phyloP scores from a whole-genome alignment of 2,797 vertebrate genomes.

The Syndactyla subalaris region DNA sequence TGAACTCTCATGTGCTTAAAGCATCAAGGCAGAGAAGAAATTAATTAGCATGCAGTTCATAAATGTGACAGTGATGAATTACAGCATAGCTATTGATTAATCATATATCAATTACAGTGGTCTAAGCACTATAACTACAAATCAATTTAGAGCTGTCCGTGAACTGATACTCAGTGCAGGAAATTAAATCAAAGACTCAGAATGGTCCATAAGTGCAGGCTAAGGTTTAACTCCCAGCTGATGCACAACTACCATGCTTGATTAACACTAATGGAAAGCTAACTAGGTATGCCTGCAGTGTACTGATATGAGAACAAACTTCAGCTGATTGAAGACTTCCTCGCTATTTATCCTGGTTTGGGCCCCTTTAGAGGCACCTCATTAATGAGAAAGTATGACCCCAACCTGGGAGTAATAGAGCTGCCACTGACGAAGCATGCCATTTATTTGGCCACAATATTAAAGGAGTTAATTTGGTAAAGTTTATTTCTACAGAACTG shows the following conservation, averaged over 20 bases:
- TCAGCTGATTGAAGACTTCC: conserved; percentile 30
- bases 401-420: neutral
- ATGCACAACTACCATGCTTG: neutral
- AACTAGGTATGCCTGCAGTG: conserved; percentile 37
- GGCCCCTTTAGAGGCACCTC: neutral
- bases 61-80: conserved; percentile 43
- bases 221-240: conserved; percentile 34
- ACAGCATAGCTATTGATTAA: conserved; percentile 37
- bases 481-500: neutral
- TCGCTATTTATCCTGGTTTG: conserved; percentile 7
- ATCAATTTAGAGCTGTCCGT: neutral
- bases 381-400: neutral
- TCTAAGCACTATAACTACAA: neutral
- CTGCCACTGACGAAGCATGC: neutral
- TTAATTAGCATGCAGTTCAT: conserved; percentile 56
- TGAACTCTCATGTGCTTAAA: neutral
- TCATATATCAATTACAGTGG: conserved; percentile 22
- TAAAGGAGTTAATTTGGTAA: neutral
- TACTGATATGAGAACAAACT: conserved; percentile 43
- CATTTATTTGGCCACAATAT: neutral
- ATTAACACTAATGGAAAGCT: conserved; percentile 51
- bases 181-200: conserved; percentile 30
- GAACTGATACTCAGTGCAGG: neutral
- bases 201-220: neutral
- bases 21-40: neutral